Base-by-base conservation (phyloP, 2,113 vertebrate species). In the Hydropotes inermis region DNA sequence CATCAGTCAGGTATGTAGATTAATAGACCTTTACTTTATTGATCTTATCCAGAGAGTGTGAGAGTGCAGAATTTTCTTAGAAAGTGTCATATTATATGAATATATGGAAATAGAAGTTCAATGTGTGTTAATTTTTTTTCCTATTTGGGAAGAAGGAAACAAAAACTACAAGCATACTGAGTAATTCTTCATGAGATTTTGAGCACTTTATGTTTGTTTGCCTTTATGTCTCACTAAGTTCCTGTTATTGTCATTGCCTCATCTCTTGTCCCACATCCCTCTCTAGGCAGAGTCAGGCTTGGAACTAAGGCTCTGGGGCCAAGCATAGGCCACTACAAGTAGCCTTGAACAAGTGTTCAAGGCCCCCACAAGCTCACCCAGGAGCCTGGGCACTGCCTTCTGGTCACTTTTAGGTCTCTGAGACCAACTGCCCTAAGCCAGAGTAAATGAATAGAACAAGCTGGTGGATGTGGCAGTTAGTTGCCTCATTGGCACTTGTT, bases 401-500 rank as follows among this genome's bases (percentile, higher is more conserved):
- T 76, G 21, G 47, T 74, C 28, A 21, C 19, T 88, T 57, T 36
- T 14, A 3, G 33, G 82, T 13, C 89, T n/a, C 58, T 25, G 52
- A 23, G 45, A 14, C 27, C 25, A 76, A 14, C 61, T 45, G 0
- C 67, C 45, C 23, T 7, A 6, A 47, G 84, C 60, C 52, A 27
- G 5, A 1, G 3, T 33, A 60, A 55, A 11, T 25, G 19, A 36
- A 7, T 9, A 3, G 30, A 64, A 14, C 52, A 23, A 33, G 6
- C 5, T 3, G 2, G 64, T 23, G 39, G 7, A 3, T 4, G 0
- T 16, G 33, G 8, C 30, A 39, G 14, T 8, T 36, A 1, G 43
- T 64, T 27, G 33, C 57, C 57, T 47, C 39, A 25, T 13, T 74
- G 67, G 67, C 19, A 12, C 67, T 39, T 39, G 67, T 39, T 23